phyloP scores from a whole-genome alignment of 1,140 invertebrate genomes.

The Grapholita molesta region DNA sequence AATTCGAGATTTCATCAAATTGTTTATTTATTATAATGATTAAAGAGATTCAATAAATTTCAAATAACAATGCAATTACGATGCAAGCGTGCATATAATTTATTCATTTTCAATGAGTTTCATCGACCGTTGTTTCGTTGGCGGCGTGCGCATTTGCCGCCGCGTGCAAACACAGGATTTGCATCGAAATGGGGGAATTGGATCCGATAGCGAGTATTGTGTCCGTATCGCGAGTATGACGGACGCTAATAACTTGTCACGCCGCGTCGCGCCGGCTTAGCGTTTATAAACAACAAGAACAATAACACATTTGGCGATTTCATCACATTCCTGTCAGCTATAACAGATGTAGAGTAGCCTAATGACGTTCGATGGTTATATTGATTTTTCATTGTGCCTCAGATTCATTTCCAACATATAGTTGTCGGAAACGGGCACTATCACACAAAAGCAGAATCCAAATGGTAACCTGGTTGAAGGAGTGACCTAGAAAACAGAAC shows the following conservation, averaged over 20 bases:
- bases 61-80: conserved; percentile 1
- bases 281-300: conserved; percentile 6
- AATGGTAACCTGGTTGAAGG: too few relatives aligned
- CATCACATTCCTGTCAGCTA: neutral
- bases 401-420: too few relatives aligned
- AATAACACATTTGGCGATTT: conserved; percentile 1
- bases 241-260: conserved; percentile 32
- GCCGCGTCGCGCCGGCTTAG: conserved; percentile 22
- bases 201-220: conserved; percentile 25
- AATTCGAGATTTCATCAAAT: neutral
- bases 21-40: neutral
- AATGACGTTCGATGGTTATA: too few relatives aligned
- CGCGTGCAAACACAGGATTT: conserved; percentile 40
- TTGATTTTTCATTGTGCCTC: too few relatives aligned
- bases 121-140: conserved; percentile 55
- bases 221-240: conserved; percentile 18
- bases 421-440: too few relatives aligned
- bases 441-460: too few relatives aligned
- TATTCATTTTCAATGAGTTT: conserved; percentile 58
- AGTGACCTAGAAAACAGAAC: too few relatives aligned
- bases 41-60: conserved; percentile 17
- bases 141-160: conserved; percentile 44
- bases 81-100: conserved; percentile 37
- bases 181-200: conserved; percentile 43
- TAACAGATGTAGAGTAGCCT: too few relatives aligned